Evolutionary conservation across 2,113 vertebrate species (phyloP).

Genomic region (Damaliscus lunatus): DNA sequence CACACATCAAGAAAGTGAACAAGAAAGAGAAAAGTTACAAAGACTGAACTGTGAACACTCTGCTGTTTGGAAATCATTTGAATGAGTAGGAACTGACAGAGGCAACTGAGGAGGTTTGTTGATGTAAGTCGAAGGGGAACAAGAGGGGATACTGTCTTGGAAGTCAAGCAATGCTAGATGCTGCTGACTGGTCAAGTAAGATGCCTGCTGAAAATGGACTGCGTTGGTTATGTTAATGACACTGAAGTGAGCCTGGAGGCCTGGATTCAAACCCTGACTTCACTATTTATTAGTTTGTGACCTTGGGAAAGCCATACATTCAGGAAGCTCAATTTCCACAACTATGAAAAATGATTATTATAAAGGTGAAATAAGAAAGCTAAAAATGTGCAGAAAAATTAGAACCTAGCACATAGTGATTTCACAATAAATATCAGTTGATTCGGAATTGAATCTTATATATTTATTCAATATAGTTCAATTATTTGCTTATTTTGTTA

Average conservation of each 20-base stretch:
- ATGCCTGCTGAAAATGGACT: neutral
- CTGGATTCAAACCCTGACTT: neutral
- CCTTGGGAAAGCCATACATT: neutral
- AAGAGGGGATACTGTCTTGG: neutral
- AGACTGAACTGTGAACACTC: neutral
- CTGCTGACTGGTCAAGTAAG: neutral
- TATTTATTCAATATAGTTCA: neutral
- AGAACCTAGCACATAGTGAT: neutral
- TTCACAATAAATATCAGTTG: neutral
- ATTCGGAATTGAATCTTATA: neutral
- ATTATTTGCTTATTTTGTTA: neutral
- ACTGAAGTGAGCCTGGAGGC: neutral
- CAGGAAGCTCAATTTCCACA: neutral
- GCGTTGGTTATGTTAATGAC: rapidly evolving
- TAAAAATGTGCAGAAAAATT: neutral
- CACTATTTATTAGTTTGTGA: neutral
- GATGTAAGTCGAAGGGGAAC: neutral
- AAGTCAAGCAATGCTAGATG: neutral
- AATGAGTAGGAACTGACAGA: neutral
- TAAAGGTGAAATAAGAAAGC: neutral
- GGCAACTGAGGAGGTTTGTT: neutral
- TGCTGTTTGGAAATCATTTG: neutral
- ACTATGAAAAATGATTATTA: neutral
- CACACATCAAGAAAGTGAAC: neutral
- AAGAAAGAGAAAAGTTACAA: neutral